Evolutionary conservation across 1,140 invertebrate genomes (phyloP), one percentile per base, ranked within the genome.

Genomic region (Oppia nitens): DNA sequence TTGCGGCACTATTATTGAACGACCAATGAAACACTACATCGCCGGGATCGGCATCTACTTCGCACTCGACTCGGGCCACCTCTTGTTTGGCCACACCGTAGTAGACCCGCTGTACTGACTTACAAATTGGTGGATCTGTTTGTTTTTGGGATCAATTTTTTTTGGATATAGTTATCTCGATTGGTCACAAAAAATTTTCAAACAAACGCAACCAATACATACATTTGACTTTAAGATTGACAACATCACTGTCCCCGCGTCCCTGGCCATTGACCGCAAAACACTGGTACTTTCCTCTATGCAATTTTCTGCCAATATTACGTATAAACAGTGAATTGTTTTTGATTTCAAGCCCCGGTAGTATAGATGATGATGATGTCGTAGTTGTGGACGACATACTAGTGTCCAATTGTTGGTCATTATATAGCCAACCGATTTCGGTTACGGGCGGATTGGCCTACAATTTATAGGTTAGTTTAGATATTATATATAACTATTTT

Each of bases 251-350:
- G 60, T 84, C 83, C 6, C 87, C 86, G 65, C 88, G 84, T 0
- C 88, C 88, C 71, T 91, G 86, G 0, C 80, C 80, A 70, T 93
- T 94, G 70, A 82, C 83, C 0, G 87, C 88, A 3, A 87, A 83
- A 69, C 89, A 94, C 1, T 85, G 86, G 73, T 91, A 93, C 11
- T 9, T 47, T 49, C 70, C 70, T 11, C 64, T 54, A 50, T 67
- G 64, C 14, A 63, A 57, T 23, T 65, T 45, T n/a, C n/a, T n/a
- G 3, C 51, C 55, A 3, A 72, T 67, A 6, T 65, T 62, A 58
- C 70, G 68, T 24, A 72, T 63, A 2, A 69, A 67, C 24, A 72
- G 59, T 14, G 68, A 86, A 65, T 83, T 81, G 68, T 85, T 84
- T 67, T 82, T 86, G 57, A 87, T 74, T 56, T 87, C 83, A 9